Evolutionary conservation across 1,140 invertebrate genomes (phyloP).

Genomic region (Drosophila seguyi): DNA sequence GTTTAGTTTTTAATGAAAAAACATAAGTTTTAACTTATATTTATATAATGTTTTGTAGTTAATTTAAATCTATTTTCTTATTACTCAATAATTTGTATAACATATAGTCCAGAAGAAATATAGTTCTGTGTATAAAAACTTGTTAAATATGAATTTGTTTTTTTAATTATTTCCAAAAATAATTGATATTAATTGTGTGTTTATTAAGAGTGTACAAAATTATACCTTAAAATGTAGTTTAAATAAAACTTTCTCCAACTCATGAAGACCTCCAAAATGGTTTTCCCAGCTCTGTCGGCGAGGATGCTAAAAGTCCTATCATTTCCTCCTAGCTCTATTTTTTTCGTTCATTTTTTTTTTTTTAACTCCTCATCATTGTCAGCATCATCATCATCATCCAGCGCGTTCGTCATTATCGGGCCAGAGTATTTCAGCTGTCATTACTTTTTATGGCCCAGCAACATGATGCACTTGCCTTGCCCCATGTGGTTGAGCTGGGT

Average conservation of each 20-base stretch:
- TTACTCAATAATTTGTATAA: too few relatives aligned
- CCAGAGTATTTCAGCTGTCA: constrained; percentile 67
- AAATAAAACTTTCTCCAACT: not conserved
- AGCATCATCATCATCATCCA: constrained; percentile 11
- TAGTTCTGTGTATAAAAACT: too few relatives aligned
- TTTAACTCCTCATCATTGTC: constrained; percentile 6
- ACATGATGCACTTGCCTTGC: constrained; percentile 70
- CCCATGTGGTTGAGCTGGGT: constrained; percentile 50
- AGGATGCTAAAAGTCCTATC: constrained; percentile 4
- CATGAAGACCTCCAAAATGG: not conserved
- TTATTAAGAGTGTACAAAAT: not conserved
- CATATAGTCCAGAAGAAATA: too few relatives aligned
- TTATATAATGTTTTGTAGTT: too few relatives aligned
- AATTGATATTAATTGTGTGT: not conserved
- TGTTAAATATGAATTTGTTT: not conserved
- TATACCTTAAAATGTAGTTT: not conserved
- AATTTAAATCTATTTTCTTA: too few relatives aligned
- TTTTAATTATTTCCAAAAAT: not conserved
- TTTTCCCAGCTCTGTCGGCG: not conserved
- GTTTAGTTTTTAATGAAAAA: too few relatives aligned
- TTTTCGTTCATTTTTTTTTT: not conserved
- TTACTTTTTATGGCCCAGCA: constrained; percentile 77
- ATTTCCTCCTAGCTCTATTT: constrained; percentile 14
- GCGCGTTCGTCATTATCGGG: constrained; percentile 68
- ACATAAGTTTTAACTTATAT: too few relatives aligned